phyloP scores from a whole-genome alignment of 2,797 vertebrate species.

The Lepus oiostolus region DNA sequence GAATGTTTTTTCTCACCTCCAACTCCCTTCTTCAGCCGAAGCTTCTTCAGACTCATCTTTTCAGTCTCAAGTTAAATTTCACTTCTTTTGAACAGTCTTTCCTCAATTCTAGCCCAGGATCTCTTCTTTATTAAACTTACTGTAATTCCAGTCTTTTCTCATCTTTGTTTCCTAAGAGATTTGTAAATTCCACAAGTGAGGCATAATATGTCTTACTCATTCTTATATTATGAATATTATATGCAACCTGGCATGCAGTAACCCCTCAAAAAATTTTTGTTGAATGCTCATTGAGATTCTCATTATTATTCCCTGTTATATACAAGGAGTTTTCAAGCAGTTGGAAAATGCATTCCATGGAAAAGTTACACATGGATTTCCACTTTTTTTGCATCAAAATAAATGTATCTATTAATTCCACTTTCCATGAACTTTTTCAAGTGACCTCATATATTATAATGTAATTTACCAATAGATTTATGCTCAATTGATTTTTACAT shows the following conservation, averaged over 20 bases:
- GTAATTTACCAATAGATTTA: constrained; percentile 62
- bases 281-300: constrained; percentile 56
- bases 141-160: not conserved
- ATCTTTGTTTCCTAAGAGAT: not conserved
- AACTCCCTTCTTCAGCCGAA: not conserved
- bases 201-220: not conserved
- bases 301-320: constrained; percentile 2
- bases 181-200: not conserved
- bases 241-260: not conserved
- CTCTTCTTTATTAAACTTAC: not conserved
- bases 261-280: not conserved
- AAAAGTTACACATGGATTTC: too few relatives aligned
- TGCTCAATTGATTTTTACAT: constrained; percentile 63
- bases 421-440: too few relatives aligned
- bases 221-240: not conserved
- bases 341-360: too few relatives aligned
- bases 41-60: constrained; percentile 2
- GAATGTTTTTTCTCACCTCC: not conserved
- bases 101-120: not conserved
- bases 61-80: not conserved
- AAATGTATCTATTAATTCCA: too few relatives aligned
- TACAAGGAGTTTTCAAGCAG: too few relatives aligned
- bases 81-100: not conserved
- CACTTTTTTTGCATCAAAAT: too few relatives aligned
- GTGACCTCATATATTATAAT: constrained; percentile 43